A percentile compares a stretch with the other conserved stretches of the same genome.
Conservation (phyloP, 2,888 invertebrate species). For the Ferrisia virgata region DNA sequence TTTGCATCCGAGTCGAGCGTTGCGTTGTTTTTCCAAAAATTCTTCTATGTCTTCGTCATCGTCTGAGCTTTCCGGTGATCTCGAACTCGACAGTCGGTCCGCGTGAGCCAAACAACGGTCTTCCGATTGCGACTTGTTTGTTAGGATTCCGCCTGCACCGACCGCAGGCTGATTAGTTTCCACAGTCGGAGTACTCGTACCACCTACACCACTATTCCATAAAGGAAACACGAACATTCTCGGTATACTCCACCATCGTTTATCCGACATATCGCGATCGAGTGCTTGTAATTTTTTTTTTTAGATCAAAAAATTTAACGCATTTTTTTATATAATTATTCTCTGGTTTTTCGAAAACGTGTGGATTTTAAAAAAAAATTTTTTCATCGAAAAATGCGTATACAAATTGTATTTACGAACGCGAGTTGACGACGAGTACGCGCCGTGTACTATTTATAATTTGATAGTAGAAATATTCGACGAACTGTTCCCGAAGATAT, state of each 20-base stretch:
- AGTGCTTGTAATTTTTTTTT: neutral
- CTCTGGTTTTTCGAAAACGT: neutral
- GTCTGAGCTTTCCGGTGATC: neutral
- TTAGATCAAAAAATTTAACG: neutral
- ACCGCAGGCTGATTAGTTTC: neutral
- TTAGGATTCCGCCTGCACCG: no score
- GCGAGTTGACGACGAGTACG: neutral
- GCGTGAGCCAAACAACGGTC: conserved; percentile 39
- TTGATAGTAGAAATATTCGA: neutral
- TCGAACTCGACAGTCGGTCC: conserved; percentile 24
- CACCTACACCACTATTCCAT: neutral
- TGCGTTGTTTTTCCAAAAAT: conserved; percentile 41
- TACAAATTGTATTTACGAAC: no score
- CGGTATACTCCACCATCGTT: conserved; percentile 48
- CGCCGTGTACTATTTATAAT: conserved; percentile 33
- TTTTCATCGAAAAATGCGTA: neutral
- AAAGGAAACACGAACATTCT: conserved; percentile 45
- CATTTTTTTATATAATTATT: neutral
- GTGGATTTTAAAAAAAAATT: no score
- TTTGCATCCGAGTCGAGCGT: conserved; percentile 28
- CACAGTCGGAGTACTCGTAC: neutral
- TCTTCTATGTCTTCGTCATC: conserved; percentile 46
- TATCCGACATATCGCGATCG: conserved; percentile 43
- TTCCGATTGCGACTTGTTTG: no score
- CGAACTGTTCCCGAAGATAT: conserved; percentile 13